Conservation (phyloP, 2,797 vertebrate genomes). For the Mus minutoides region DNA sequence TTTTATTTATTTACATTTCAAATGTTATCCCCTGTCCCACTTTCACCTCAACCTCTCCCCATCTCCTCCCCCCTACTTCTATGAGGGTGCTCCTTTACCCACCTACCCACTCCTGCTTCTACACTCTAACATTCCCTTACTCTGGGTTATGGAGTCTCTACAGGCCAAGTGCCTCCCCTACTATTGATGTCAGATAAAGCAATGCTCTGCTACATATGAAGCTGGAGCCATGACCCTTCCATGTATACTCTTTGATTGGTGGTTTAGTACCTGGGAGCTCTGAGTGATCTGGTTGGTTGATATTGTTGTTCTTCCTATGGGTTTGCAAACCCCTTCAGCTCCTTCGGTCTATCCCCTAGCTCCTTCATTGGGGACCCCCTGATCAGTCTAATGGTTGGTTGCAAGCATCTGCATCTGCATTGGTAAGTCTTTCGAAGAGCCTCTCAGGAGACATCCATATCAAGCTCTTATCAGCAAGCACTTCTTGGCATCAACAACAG, state of each 20-base stretch:
- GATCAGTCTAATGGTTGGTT: background rate
- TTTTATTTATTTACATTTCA: background rate
- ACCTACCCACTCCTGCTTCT: background rate
- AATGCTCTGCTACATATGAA: background rate
- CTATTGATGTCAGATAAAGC: background rate
- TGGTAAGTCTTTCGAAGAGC: background rate
- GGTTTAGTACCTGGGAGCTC: background rate
- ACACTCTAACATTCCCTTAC: background rate
- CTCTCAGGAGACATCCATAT: background rate
- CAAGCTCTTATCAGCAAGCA: background rate
- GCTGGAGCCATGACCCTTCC: background rate
- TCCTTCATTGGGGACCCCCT: background rate
- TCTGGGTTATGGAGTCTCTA: background rate
- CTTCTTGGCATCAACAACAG: background rate
- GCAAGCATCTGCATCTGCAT: background rate
- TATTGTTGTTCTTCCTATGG: background rate
- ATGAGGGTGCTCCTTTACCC: background rate
- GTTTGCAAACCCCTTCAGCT: background rate
- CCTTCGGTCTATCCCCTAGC: background rate
- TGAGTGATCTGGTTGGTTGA: background rate
- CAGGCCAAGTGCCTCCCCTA: background rate
- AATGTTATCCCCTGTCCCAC: background rate
- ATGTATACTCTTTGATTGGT: background rate
- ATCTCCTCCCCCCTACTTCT: background rate
- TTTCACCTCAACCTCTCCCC: background rate